Conservation (phyloP, 2,113 vertebrate species). For the Indicator indicator region DNA sequence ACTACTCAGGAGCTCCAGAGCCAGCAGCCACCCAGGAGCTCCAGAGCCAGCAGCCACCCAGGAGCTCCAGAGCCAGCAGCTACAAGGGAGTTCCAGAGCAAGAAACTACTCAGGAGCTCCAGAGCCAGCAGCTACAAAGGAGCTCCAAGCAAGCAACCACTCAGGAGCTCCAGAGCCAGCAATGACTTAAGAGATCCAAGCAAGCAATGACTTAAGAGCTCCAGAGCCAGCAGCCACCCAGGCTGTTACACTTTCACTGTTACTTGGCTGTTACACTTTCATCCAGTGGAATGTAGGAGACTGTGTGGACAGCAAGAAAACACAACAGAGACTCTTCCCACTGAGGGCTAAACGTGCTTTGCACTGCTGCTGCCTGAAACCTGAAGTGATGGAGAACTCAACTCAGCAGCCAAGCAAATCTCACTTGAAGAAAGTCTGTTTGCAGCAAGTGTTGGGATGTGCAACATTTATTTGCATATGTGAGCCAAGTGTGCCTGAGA, state of each 20-base stretch:
- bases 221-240: not conserved
- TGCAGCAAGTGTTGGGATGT: not conserved
- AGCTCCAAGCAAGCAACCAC: too few relatives aligned
- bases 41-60: too few relatives aligned
- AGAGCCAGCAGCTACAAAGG: too few relatives aligned
- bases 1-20: too few relatives aligned
- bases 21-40: too few relatives aligned
- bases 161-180: too few relatives aligned
- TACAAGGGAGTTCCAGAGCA: too few relatives aligned
- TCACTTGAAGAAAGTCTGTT: not conserved
- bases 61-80: too few relatives aligned
- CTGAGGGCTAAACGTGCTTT: not conserved
- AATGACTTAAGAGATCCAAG: too few relatives aligned
- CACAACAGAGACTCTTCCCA: not conserved
- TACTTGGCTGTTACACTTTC: not conserved
- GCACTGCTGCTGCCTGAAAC: not conserved
- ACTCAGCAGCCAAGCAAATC: conserved; percentile 21
- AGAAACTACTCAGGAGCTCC: too few relatives aligned
- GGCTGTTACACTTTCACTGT: not conserved
- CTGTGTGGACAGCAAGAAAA: not conserved
- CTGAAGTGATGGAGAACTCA: not conserved
- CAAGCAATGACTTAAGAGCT: too few relatives aligned
- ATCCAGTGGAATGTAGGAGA: not conserved
- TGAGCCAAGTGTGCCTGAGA: not conserved
- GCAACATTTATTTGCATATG: conserved; percentile 25